Percentiles rank a stretch among this genome's conserved stretches.
Conservation (phyloP, 2,113 vertebrate species). For the Serilophus lunatus region DNA sequence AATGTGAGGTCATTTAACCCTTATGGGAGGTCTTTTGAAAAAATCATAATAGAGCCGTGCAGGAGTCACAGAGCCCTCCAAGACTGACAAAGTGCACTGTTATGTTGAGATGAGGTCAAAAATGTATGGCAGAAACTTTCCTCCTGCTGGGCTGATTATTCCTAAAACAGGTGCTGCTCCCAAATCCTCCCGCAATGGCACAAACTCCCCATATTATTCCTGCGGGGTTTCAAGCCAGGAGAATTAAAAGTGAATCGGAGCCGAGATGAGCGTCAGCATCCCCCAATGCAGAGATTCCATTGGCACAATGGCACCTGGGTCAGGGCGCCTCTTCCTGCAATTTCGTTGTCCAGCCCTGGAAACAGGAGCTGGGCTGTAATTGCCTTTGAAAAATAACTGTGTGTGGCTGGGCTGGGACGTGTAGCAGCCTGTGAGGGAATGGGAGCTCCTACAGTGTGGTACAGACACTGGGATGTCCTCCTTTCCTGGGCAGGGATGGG, state of each 20-base stretch:
- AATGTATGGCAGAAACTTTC: not conserved
- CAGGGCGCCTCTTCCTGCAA: not conserved
- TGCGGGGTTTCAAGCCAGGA: not conserved
- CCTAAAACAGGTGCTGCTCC: not conserved
- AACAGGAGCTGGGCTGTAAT: not conserved
- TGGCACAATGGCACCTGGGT: not conserved
- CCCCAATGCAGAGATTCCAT: not conserved
- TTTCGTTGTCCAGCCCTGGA: not conserved
- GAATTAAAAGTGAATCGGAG: not conserved
- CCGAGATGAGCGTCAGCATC: not conserved
- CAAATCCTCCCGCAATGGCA: not conserved
- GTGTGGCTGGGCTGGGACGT: not conserved
- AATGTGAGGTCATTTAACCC: constrained; percentile 58
- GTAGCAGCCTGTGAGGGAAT: not conserved
- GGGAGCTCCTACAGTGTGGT: not conserved
- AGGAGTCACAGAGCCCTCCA: not conserved
- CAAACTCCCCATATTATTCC: not conserved
- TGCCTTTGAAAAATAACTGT: not conserved
- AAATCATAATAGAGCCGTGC: constrained; percentile 17
- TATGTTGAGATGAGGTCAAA: not conserved
- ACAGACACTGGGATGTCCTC: not conserved
- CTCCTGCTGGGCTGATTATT: constrained; percentile 23
- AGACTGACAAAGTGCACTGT: not conserved
- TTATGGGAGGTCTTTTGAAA: constrained; percentile 40
- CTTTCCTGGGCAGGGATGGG: not conserved